Conservation (phyloP, 2,797 vertebrate genomes). For the Antennarius maculatus region DNA sequence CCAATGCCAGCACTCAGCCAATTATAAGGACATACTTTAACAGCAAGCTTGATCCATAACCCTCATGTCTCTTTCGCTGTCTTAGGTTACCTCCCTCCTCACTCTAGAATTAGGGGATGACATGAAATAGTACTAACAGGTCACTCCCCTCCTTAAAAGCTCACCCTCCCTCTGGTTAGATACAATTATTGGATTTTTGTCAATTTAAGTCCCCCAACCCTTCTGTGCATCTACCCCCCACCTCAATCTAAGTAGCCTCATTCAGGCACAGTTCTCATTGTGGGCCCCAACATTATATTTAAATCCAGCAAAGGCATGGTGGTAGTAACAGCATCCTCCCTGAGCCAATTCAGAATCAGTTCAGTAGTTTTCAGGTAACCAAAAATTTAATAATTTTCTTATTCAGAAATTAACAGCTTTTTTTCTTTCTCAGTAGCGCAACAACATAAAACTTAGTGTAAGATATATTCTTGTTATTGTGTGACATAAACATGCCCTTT, state of each 20-base stretch:
- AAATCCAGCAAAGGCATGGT: no score
- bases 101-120: constrained; percentile 72
- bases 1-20: constrained; percentile 82
- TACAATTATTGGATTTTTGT: constrained; percentile 83
- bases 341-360: no score
- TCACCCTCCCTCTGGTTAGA: constrained; percentile 69
- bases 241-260: constrained; percentile 18
- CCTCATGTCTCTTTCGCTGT: constrained; percentile 68
- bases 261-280: no score
- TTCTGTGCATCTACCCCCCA: constrained; percentile 48
- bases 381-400: no score
- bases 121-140: constrained; percentile 77
- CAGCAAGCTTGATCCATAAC: constrained; percentile 74
- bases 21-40: constrained; percentile 85
- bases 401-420: no score
- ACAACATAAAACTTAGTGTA: no score
- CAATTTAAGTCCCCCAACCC: constrained; percentile 74
- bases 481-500: no score
- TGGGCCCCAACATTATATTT: no score
- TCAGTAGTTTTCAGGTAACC: no score
- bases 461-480: no score
- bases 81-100: constrained; percentile 71
- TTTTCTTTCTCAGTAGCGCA: no score
- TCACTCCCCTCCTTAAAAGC: constrained; percentile 67
- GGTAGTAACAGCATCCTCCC: no score